These are phyloP conservation scores for Microhierax caerulescens DNA, from an alignment of 2,797 vertebrate species.

Conservation along the genomic window DNA sequence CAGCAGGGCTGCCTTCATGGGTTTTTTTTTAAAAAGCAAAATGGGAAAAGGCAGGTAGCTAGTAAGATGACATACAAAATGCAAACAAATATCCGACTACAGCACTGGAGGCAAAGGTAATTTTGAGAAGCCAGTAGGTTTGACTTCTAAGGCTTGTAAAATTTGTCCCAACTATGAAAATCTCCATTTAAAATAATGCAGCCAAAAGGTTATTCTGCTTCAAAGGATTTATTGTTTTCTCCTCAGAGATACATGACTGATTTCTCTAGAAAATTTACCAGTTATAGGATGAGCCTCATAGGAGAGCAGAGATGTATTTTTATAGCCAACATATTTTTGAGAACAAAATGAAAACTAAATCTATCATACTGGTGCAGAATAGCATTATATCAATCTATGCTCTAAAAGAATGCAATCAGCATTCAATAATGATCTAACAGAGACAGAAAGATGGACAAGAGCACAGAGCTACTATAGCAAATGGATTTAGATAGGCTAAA, in stretches of 20 bases:
- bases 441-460: constrained; percentile 49
- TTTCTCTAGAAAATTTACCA: constrained; percentile 68
- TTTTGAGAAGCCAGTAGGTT: constrained; percentile 7
- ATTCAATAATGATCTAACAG: constrained; percentile 62
- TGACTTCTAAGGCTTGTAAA: constrained; percentile 4
- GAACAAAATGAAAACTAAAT: constrained; percentile 74
- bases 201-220: constrained; percentile 66
- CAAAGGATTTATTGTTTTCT: constrained; percentile 70
- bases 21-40: constrained; percentile 1
- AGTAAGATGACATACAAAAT: constrained; percentile 9
- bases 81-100: neutral
- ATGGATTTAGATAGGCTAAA: constrained; percentile 55
- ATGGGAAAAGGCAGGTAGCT: neutral
- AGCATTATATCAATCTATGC: constrained; percentile 51
- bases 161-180: constrained; percentile 23
- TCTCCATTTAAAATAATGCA: constrained; percentile 40
- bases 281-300: constrained; percentile 53
- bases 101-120: constrained; percentile 32
- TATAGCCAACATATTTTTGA: constrained; percentile 65
- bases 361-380: constrained; percentile 29
- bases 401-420: constrained; percentile 69
- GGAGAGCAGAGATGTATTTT: constrained; percentile 72
- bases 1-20: neutral
- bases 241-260: constrained; percentile 48
- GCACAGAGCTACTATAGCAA: constrained; percentile 30